Evolutionary conservation across 2,113 vertebrate genomes (phyloP).

Genomic region (Takifugu flavidus): DNA sequence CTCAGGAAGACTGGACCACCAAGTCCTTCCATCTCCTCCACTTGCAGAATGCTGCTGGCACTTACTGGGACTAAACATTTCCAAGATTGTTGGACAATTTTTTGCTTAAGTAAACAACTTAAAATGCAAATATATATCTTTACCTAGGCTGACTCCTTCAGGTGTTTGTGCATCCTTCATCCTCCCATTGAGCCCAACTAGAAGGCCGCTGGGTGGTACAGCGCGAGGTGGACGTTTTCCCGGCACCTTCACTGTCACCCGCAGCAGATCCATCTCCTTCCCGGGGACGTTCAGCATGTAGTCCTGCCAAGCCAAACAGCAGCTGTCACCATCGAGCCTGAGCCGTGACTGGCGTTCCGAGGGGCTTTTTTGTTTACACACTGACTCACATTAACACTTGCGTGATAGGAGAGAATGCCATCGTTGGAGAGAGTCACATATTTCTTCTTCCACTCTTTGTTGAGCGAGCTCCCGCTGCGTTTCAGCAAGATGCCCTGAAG

Average conservation of each 20-base stretch:
- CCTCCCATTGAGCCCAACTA: slow-evolving; percentile 85
- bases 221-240: slow-evolving; percentile 91
- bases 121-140: background rate
- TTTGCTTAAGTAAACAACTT: too few species aligned
- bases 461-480: slow-evolving; percentile 92
- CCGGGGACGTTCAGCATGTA: slow-evolving; percentile 92
- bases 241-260: slow-evolving; percentile 95
- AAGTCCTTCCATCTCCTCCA: slow-evolving; percentile 79
- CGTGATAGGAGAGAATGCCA: slow-evolving; percentile 90
- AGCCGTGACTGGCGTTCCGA: background rate
- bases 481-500: slow-evolving; percentile 89
- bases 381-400: slow-evolving; percentile 86
- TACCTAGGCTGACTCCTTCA: slow-evolving; percentile 68
- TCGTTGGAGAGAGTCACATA: slow-evolving; percentile 91
- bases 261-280: slow-evolving; percentile 92
- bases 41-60: slow-evolving; percentile 76
- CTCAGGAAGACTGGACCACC: slow-evolving; percentile 71
- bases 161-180: slow-evolving; percentile 80
- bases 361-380: slow-evolving; percentile 4
- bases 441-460: slow-evolving; percentile 99
- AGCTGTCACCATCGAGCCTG: slow-evolving; percentile 19
- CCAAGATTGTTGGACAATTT: too few species aligned
- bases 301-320: slow-evolving; percentile 71
- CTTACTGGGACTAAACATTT: slow-evolving; percentile 61
- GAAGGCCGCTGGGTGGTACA: slow-evolving; percentile 80